These are phyloP conservation scores for Apeira syringaria DNA, from an alignment of 2,888 invertebrate species.

Conservation along the genomic window DNA sequence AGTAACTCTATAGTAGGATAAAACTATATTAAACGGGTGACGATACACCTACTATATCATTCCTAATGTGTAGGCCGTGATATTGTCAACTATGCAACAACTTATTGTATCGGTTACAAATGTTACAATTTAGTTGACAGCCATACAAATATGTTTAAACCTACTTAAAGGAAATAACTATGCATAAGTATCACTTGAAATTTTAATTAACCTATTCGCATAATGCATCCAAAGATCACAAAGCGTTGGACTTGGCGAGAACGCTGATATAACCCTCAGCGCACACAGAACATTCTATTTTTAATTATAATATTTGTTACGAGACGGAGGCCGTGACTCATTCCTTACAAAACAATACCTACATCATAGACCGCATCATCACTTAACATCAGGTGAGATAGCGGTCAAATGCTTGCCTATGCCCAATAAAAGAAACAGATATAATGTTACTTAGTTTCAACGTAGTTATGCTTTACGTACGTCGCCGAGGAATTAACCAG, in stretches of 20 bases:
- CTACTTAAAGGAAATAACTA: constrained; percentile 4
- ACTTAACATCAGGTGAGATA: too few relatives aligned
- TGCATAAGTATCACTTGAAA: constrained; percentile 7
- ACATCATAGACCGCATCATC: too few relatives aligned
- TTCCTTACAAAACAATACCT: too few relatives aligned
- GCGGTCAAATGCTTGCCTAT: too few relatives aligned
- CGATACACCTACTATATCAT: constrained; percentile 25
- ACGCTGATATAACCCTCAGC: too few relatives aligned
- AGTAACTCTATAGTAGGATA: constrained; percentile 42
- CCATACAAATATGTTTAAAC: background rate
- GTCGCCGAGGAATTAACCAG: too few relatives aligned
- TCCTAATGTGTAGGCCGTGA: constrained; percentile 58
- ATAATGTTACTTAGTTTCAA: too few relatives aligned
- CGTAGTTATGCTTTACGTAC: too few relatives aligned
- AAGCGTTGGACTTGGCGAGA: constrained; percentile 8
- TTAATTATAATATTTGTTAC: too few relatives aligned
- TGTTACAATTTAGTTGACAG: constrained; percentile 9
- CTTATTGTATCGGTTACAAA: constrained; percentile 11
- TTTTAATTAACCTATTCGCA: constrained; percentile 10
- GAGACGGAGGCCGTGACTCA: too few relatives aligned
- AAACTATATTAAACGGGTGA: constrained; percentile 17
- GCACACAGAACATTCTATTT: too few relatives aligned
- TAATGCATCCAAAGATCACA: constrained; percentile 8
- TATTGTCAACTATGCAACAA: constrained; percentile 48
- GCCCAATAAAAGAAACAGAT: too few relatives aligned